phyloP scores from a whole-genome alignment of 2,113 vertebrate genomes.

The Eptatretus burgeri region DNA sequence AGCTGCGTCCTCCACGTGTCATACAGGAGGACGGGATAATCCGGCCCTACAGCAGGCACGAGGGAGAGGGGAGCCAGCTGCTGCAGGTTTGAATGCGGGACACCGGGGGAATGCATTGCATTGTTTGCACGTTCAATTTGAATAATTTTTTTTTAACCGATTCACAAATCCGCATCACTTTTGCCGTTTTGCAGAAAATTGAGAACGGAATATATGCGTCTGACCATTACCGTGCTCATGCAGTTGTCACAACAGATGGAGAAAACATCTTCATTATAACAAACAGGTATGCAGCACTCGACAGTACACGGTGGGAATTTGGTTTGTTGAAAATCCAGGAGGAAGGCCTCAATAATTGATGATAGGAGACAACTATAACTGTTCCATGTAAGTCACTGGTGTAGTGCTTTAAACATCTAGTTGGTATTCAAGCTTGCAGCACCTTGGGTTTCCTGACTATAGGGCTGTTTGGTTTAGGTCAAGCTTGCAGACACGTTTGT shows the following conservation, averaged over 20 bases:
- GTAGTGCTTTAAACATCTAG: no score
- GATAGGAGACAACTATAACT: no score
- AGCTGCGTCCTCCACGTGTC: constrained; percentile 44
- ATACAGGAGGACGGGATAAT: constrained; percentile 71
- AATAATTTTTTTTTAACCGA: no score
- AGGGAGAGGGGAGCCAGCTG: constrained; percentile 48
- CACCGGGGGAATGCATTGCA: not conserved
- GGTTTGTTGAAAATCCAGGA: no score
- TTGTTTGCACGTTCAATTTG: not conserved
- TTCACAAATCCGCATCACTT: no score
- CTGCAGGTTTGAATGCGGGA: constrained; percentile 34
- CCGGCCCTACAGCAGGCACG: constrained; percentile 37
- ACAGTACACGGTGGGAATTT: no score
- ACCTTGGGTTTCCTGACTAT: no score
- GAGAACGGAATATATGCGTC: not conserved
- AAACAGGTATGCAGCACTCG: not conserved
- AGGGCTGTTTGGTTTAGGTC: no score
- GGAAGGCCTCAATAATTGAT: no score
- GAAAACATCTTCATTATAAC: not conserved
- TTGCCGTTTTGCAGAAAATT: not conserved
- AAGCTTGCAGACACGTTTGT: no score
- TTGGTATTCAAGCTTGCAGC: no score
- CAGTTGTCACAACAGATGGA: not conserved
- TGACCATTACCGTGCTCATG: constrained; percentile 3
- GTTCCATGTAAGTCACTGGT: no score